Evolutionary conservation across 2,113 vertebrate genomes (phyloP).

Genomic region (Silurus asotus): DNA sequence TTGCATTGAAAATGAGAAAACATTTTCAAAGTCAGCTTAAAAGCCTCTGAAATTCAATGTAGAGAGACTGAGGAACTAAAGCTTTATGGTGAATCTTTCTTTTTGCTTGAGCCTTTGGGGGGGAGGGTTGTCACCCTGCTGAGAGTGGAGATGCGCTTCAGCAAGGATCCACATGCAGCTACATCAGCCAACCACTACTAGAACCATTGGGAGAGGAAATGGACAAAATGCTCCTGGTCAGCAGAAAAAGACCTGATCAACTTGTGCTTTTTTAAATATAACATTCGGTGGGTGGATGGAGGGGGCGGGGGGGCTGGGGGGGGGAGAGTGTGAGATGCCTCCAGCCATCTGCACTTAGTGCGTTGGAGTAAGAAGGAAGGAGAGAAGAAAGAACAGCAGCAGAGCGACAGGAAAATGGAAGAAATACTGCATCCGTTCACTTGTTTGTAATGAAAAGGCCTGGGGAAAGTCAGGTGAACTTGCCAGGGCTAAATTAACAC

Average conservation of each 20-base stretch:
- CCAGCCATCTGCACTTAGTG: constrained; percentile 21
- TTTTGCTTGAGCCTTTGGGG: neutral
- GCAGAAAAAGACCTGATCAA: neutral
- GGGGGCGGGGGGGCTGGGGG: neutral
- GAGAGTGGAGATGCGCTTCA: neutral
- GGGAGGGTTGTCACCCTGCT: neutral
- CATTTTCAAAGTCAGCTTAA: neutral
- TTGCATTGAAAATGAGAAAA: constrained; percentile 2
- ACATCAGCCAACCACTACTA: neutral
- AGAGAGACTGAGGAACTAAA: neutral
- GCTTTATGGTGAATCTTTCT: neutral
- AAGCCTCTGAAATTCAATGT: constrained; percentile 9
- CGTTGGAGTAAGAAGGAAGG: constrained; percentile 25
- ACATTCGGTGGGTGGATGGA: constrained; percentile 27
- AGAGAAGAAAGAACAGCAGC: constrained; percentile 20
- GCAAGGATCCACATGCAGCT: constrained; percentile 6
- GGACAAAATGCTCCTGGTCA: constrained; percentile 19
- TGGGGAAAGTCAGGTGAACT: constrained; percentile 13
- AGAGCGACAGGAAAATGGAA: neutral
- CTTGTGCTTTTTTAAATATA: constrained; percentile 28
- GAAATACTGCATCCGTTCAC: neutral
- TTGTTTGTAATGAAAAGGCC: constrained; percentile 28
- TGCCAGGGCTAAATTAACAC: constrained; percentile 22
- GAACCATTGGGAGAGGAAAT: neutral
- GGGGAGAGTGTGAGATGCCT: constrained; percentile 4